Evolutionary conservation across 2,797 vertebrate species (phyloP), one percentile per base, ranked within the genome.

Genomic region (Intellagama lesueurii): DNA sequence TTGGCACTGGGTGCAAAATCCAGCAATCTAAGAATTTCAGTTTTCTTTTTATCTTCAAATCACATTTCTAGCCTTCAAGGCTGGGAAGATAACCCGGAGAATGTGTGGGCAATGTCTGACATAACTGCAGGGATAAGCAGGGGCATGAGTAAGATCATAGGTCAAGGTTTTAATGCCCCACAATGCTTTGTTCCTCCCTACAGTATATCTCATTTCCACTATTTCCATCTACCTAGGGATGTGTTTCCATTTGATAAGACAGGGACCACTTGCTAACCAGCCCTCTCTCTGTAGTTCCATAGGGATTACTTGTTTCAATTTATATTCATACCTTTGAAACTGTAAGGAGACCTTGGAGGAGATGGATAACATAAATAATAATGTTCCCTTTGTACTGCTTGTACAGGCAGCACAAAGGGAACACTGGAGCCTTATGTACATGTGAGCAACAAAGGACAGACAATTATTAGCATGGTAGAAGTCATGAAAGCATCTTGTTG

Each of bases 351-450:
- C 95, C 94, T 96, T 96, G 96, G 96, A 96, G 96, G 93, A 94
- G 93, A 81, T 92, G 94, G 96, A n/a, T 16, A 28, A 96, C 96
- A 97, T 97, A 94, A 96, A 97, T 95, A 97, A 97, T 95, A 96
- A 93, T 94, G 89, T 94, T 96, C 91, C 92, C 88, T 95, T 96
- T 95, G 88, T 96, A 91, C 89, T 88, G 89, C 95, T 96, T 94
- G 94, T 94, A 90, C 17, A 88, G 94, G 93, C 96, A 96, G 94
- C 95, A n/a, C n/a, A n/a, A n/a, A n/a, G n/a, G n/a, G n/a, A n/a
- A 94, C 94, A 94, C 91, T 81, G 91, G 95, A 96, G 95, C 91
- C 92, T 94, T 96, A 89, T 90, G 90, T 95, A 97, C 97, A 96
- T 93, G 95, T 85, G 91, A 94, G 94, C 88, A 92, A 96, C 96